Evolutionary conservation across 2,888 invertebrate genomes (phyloP), one percentile per base, ranked within the genome.

Genomic region (Pogonocherus hispidulus): DNA sequence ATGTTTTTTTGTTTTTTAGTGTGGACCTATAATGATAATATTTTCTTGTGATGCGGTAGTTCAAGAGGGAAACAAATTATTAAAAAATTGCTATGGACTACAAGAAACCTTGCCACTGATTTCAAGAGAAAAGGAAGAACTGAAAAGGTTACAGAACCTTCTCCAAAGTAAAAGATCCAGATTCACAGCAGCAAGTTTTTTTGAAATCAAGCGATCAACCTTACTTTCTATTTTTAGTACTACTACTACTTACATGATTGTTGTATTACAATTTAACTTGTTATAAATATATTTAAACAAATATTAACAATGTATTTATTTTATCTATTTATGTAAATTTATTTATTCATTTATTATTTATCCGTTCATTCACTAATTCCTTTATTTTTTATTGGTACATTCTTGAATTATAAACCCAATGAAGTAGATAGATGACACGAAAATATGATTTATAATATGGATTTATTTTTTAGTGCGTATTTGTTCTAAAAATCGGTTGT

Each of bases 131-230:
- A 60, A 22, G n/a, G 19, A 60, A 9, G 49, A 60, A n/a, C 37
- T 60, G 8, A 16, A 32, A 14, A 60, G 20, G 4, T 6, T 60
- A 14, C n/a, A 49, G 14, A 35, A 35, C 19, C 14, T 35, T 0
- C 20, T 62, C 9, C 9, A 20, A 20, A 20, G 20, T 23, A 18
- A 51, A 11, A 6, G 51, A 2, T 37, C 62, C 0, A 16, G 6
- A 5, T 62, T 62, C 22, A 37, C 37, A 9, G 62, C 62, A 5
- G 62, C 62, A 3, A 35, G 37, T 16, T 51, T 62, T 37, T 62
- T 51, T 49, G 22, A 35, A 22, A 37, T 62, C 20, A 62, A 51
- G 16, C 4, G 37, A 16, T 37, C 37, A 3, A 62, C 35, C 8
- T 16, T 62, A 16, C 20, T 51, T 3, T 22, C 35, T 35, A 1